Percentiles rank a stretch among this genome's conserved stretches.
These are phyloP conservation scores for Drosophila maculinotata DNA, from an alignment of 2,888 invertebrate genomes.

Conservation along the genomic window DNA sequence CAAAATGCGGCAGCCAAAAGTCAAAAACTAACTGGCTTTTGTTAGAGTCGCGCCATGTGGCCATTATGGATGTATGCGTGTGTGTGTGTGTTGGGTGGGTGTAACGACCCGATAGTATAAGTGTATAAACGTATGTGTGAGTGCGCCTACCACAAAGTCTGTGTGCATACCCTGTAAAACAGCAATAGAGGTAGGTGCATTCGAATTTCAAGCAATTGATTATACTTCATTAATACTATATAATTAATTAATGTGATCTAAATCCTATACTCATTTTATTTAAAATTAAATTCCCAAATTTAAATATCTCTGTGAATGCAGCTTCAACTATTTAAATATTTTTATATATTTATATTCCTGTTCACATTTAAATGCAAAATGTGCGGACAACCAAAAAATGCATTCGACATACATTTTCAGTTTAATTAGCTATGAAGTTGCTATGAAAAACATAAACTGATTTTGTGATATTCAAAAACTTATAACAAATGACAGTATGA, in stretches of 20 bases:
- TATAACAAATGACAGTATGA: too few species aligned
- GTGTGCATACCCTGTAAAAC: constrained; percentile 45
- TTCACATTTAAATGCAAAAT: background rate
- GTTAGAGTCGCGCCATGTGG: constrained; percentile 74
- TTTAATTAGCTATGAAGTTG: background rate
- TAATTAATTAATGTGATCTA: too few species aligned
- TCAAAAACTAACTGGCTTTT: constrained; percentile 78
- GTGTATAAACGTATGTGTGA: constrained; percentile 36
- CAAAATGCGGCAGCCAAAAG: constrained; percentile 63
- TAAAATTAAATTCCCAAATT: too few species aligned
- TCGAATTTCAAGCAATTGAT: too few species aligned
- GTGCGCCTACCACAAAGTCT: constrained; percentile 18
- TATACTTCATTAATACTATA: too few species aligned
- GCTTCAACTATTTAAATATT: too few species aligned
- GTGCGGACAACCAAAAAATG: background rate
- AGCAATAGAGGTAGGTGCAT: background rate
- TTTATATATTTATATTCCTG: too few species aligned
- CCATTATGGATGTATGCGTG: constrained; percentile 56
- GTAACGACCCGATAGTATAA: constrained; percentile 38
- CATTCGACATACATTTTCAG: background rate
- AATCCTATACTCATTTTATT: too few species aligned
- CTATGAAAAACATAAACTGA: background rate
- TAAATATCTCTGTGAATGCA: too few species aligned
- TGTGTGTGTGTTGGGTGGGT: constrained; percentile 24
- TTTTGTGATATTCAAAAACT: too few species aligned